These are phyloP conservation scores for Bugula neritina DNA, from an alignment of 2,888 invertebrate species.

Conservation along the genomic window DNA sequence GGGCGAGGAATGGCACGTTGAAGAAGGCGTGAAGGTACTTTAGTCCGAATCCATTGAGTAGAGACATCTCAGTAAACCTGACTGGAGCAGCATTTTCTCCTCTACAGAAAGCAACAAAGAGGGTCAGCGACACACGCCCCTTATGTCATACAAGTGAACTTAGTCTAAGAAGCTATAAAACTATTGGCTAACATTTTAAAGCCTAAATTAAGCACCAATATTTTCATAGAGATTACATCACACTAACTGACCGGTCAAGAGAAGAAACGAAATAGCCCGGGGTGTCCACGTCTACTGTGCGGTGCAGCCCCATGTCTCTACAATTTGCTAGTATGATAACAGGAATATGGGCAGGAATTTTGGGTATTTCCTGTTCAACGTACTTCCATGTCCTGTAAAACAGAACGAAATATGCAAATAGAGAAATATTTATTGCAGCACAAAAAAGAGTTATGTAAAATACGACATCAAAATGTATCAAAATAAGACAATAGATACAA, in stretches of 20 bases:
- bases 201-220: no score
- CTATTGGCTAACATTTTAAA: no score
- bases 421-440: no score
- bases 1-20: slow-evolving; percentile 83
- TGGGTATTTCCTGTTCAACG: slow-evolving; percentile 76
- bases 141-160: no score
- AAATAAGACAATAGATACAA: no score
- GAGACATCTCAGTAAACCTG: slow-evolving; percentile 83
- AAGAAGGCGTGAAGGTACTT: slow-evolving; percentile 88
- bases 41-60: slow-evolving; percentile 91
- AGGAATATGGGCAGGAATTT: slow-evolving; percentile 64
- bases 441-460: no score
- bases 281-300: slow-evolving; percentile 71
- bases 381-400: slow-evolving; percentile 82
- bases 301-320: slow-evolving; percentile 92
- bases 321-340: slow-evolving; percentile 87
- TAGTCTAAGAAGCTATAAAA: no score
- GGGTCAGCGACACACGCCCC: no score
- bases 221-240: no score
- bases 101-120: slow-evolving; percentile 32
- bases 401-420: no score
- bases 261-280: slow-evolving; percentile 66
- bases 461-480: no score
- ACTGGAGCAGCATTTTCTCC: slow-evolving; percentile 55
- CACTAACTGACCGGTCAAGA: slow-evolving; percentile 59